Conservation (phyloP, 2,113 vertebrate genomes). For the Alces alces region DNA sequence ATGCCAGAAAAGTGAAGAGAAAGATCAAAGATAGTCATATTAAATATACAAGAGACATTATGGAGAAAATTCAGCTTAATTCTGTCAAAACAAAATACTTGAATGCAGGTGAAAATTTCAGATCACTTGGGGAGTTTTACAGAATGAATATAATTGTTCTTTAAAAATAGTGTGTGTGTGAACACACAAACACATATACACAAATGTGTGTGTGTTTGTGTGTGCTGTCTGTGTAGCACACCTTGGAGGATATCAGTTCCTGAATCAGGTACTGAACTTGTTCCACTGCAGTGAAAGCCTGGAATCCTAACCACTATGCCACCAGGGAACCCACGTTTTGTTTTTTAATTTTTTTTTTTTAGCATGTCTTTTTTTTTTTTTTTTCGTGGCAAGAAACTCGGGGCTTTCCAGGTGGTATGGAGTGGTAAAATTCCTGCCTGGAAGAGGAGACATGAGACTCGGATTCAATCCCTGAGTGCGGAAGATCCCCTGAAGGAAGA, state of each 20-base stretch:
- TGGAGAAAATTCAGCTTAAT: background rate
- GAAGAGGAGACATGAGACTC: background rate
- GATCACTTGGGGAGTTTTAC: background rate
- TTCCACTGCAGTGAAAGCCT: background rate
- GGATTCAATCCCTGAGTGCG: background rate
- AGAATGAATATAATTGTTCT: background rate
- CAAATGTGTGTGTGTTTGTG: background rate
- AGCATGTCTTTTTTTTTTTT: background rate
- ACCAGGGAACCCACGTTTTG: background rate
- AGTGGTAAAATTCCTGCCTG: background rate
- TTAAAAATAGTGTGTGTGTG: background rate
- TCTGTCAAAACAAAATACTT: background rate
- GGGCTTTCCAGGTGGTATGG: background rate
- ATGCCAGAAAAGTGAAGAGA: background rate
- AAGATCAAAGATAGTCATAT: background rate
- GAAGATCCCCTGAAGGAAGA: background rate
- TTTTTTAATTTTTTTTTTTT: background rate
- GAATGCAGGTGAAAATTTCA: background rate
- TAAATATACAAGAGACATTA: background rate
- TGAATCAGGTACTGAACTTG: background rate
- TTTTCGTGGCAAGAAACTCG: background rate
- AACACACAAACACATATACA: background rate
- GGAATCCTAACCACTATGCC: background rate
- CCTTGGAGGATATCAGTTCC: background rate
- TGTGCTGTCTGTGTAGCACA: background rate